Evolutionary conservation across 2,888 invertebrate genomes (phyloP).

Genomic region (Amblyjoppa fuscipennis): DNA sequence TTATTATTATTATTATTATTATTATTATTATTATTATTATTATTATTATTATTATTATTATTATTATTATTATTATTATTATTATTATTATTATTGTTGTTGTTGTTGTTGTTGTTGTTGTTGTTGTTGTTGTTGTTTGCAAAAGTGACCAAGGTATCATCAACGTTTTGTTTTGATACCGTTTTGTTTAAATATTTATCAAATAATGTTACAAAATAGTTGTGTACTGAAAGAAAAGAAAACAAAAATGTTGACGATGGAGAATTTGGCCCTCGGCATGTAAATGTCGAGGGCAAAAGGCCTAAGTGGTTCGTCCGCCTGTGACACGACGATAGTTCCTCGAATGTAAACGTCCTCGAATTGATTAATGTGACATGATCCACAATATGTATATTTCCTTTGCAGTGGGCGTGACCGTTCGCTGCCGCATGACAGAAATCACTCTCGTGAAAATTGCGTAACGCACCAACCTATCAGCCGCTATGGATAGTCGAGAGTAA

Average conservation of each 20-base stretch:
- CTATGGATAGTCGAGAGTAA: conserved; percentile 64
- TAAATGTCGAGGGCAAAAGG: neutral
- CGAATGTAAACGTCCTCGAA: conserved; percentile 56
- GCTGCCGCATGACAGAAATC: conserved; percentile 57
- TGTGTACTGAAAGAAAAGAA: neutral
- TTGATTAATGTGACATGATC: conserved; percentile 37
- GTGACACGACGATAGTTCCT: neutral
- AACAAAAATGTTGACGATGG: neutral
- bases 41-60: too few relatives aligned
- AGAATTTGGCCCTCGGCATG: neutral
- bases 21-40: too few relatives aligned
- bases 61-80: too few relatives aligned
- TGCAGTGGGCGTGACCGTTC: conserved; percentile 65
- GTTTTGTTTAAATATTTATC: too few relatives aligned
- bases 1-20: too few relatives aligned
- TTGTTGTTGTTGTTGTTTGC: too few relatives aligned
- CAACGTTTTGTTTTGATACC: too few relatives aligned
- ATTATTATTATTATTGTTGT: too few relatives aligned
- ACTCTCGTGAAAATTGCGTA: conserved; percentile 74
- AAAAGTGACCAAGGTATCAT: too few relatives aligned
- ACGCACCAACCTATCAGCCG: conserved; percentile 63
- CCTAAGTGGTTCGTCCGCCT: neutral
- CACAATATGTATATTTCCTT: conserved; percentile 30
- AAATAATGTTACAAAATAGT: too few relatives aligned
- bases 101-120: too few relatives aligned